Base-by-base conservation (phyloP, 2,888 invertebrate species). In the Charanyca ferruginea region DNA sequence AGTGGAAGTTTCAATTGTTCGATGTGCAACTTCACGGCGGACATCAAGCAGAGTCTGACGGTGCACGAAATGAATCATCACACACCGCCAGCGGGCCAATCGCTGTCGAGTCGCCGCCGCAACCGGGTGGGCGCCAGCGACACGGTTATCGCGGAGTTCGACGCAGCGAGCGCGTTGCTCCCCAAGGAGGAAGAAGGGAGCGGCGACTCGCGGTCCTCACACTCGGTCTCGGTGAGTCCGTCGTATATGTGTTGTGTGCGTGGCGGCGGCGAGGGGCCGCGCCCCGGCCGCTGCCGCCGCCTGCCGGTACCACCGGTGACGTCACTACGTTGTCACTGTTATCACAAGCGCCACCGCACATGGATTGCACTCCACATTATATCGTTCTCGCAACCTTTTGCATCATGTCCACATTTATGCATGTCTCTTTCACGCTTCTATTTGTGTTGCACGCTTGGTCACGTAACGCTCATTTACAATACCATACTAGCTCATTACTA, bases 31-130 rank as follows among this genome's bases (percentile, higher is more conserved):
- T 98, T 98, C 91, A 98, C 98, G 13, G 98, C 98, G 41, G 98
- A 98, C 88, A 98, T 98, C 90, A 98, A 98, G 90, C 98, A 98
- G 90, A 98, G 98, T 89, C 94, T 98, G 87, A 98, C 98, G 18
- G 98, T 98, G 71, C 98, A 98, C 92, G 98, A 98, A 92, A 98
- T 98, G 96, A 98, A 98, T 95, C 98, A 98, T 90, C 98, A 98
- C 94, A 97, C 97, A 85, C 98, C 98, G 73, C 97, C 98, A 16
- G 97, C 97, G 79, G 98, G 98, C 48, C 97, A 97, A 88, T 95
- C 96, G 83, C 94, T 93, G 71, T 85, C 88, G 75, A 92, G 94
- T 75, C 94, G 97, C 28, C 96, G 97, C 58, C 96, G 97, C 83
- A 97, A 97, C 91, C 97, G 97, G 89, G 97, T 97, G 85, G 97